Evolutionary conservation across 64 coral and sea anemone species (phyloP).

Genomic region (Dendrophyllia cribrosa): DNA sequence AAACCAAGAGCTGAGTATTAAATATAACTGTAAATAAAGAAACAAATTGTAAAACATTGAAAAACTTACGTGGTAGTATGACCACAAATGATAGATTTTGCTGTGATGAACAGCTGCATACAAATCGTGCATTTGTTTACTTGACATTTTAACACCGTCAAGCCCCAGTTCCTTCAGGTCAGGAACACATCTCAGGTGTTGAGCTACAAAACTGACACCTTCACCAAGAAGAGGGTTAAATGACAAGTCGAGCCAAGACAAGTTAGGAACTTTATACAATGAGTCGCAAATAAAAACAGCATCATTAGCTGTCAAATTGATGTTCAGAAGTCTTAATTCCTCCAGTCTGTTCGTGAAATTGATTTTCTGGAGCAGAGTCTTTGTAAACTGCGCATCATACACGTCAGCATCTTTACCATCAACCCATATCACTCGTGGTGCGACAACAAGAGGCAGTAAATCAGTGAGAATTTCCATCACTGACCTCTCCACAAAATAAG

Average conservation of each 20-base stretch:
- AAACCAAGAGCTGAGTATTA: neutral
- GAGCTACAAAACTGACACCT: neutral
- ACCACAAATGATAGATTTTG: neutral
- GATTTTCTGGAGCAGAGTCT: neutral
- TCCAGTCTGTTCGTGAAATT: neutral
- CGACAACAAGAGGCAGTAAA: neutral
- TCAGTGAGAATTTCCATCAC: neutral
- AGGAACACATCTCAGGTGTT: neutral
- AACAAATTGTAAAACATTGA: neutral
- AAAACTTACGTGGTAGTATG: neutral
- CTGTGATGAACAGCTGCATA: neutral
- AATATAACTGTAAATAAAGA: neutral
- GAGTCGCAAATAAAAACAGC: neutral
- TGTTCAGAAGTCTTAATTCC: neutral
- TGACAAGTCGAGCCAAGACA: neutral
- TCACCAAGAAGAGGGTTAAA: neutral
- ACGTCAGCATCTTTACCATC: neutral
- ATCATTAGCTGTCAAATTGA: neutral
- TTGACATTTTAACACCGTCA: neutral
- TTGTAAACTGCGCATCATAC: neutral
- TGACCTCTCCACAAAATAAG: neutral
- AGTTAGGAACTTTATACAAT: neutral
- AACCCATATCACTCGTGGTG: neutral
- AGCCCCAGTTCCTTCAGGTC: neutral
- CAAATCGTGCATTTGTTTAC: neutral